Conservation (phyloP, 2,888 invertebrate genomes). For the Eupithecia abbreviata region DNA sequence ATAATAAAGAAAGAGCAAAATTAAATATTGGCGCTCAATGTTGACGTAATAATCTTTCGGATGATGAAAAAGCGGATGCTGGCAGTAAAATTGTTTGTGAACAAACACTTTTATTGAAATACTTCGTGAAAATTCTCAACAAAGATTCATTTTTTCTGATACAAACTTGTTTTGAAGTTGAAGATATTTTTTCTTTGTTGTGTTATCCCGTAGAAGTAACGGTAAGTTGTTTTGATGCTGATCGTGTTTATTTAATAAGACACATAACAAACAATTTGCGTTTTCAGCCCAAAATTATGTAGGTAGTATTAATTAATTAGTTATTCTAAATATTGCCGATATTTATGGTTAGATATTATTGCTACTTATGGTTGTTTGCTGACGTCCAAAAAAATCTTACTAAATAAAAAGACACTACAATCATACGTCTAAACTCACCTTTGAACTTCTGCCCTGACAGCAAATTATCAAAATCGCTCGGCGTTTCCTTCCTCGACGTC, state of each 20-base stretch:
- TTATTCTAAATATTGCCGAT: not conserved
- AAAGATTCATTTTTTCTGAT: slow-evolving; percentile 34
- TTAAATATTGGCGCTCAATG: slow-evolving; percentile 56
- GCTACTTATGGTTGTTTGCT: not conserved
- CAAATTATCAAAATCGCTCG: slow-evolving; percentile 74
- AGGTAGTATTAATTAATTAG: not conserved
- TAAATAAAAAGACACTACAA: not conserved
- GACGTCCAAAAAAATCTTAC: not conserved
- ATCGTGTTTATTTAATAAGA: not conserved
- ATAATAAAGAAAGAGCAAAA: slow-evolving; percentile 45
- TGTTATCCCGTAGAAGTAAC: not conserved
- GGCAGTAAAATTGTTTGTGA: slow-evolving; percentile 51
- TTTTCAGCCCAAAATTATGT: not conserved
- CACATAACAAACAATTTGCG: not conserved
- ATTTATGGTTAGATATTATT: not conserved
- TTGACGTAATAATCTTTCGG: slow-evolving; percentile 51
- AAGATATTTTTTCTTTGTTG: slow-evolving; percentile 18
- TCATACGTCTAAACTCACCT: slow-evolving; percentile 57
- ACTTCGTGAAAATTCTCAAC: slow-evolving; percentile 38
- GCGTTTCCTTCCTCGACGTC: slow-evolving; percentile 79
- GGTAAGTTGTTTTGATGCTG: not conserved
- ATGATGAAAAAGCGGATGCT: slow-evolving; percentile 51
- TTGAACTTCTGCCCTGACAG: slow-evolving; percentile 75
- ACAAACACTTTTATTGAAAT: slow-evolving; percentile 47
- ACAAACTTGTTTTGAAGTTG: slow-evolving; percentile 25